These are phyloP conservation scores for Intellagama lesueurii DNA, from an alignment of 2,797 vertebrate genomes.

Conservation along the genomic window DNA sequence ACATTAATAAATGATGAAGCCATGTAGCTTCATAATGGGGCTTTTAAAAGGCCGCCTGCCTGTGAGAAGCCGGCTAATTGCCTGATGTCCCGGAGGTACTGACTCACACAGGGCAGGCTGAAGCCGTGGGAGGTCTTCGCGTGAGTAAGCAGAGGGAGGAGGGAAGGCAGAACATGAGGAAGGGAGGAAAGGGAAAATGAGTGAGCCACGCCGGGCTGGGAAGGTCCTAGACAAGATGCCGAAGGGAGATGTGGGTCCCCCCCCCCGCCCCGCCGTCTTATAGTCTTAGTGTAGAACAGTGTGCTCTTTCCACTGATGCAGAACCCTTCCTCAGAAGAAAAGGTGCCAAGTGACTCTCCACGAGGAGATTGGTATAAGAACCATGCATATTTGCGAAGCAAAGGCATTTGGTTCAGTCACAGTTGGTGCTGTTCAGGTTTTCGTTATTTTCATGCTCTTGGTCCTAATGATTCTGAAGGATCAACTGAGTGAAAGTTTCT, in stretches of 20 bases:
- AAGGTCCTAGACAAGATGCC: too few relatives aligned
- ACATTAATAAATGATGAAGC: conserved; percentile 75
- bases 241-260: too few relatives aligned
- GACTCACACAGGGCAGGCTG: fast-evolving
- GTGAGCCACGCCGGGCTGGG: too few relatives aligned
- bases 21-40: conserved; percentile 70
- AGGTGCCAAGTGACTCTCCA: background rate
- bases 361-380: background rate
- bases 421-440: background rate
- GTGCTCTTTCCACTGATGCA: background rate
- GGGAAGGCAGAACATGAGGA: too few relatives aligned
- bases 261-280: too few relatives aligned
- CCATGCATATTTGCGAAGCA: background rate
- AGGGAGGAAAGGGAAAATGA: background rate
- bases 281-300: too few relatives aligned
- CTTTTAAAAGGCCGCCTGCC: conserved; percentile 57
- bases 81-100: fast-evolving
- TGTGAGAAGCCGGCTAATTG: background rate
- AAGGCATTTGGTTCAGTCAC: background rate
- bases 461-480: background rate
- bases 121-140: background rate
- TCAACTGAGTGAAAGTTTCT: background rate
- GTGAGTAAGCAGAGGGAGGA: background rate
- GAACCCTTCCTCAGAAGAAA: background rate
- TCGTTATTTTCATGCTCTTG: background rate